phyloP scores from a whole-genome alignment of 2,888 invertebrate genomes.

The Ormia ochracea region DNA sequence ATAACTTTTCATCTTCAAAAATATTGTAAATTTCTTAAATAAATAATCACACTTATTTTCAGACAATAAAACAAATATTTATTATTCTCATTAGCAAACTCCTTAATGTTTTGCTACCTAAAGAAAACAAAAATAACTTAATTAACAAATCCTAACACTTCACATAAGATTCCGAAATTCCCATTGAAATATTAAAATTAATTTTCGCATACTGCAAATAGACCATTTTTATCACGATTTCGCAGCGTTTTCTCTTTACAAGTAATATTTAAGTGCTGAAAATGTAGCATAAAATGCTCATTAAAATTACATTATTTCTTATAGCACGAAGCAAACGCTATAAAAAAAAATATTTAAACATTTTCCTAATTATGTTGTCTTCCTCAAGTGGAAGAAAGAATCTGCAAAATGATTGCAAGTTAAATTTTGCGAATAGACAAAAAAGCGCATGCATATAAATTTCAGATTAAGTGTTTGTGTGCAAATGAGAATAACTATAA shows the following conservation, averaged over 20 bases:
- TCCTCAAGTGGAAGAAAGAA: background rate
- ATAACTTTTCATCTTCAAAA: too few relatives aligned
- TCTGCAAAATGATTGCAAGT: background rate
- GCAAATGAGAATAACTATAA: background rate
- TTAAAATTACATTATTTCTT: constrained; percentile 63
- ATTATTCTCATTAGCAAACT: too few relatives aligned
- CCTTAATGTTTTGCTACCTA: too few relatives aligned
- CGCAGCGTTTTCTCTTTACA: background rate
- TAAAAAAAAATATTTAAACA: constrained; percentile 16
- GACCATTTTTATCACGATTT: background rate
- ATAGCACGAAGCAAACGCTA: constrained; percentile 25
- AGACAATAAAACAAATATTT: too few relatives aligned
- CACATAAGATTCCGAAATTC: background rate
- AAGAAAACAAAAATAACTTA: background rate
- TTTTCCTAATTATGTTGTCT: constrained; percentile 37
- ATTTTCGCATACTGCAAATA: background rate
- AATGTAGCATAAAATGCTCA: constrained; percentile 58
- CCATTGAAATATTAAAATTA: background rate
- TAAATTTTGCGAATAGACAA: constrained; percentile 44
- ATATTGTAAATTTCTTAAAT: too few relatives aligned
- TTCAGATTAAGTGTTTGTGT: background rate
- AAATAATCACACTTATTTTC: too few relatives aligned
- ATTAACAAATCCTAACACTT: background rate
- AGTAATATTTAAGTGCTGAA: constrained; percentile 7
- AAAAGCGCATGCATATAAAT: background rate